Base-by-base conservation (phyloP, 2,888 invertebrate genomes). In the Erynnis tages region DNA sequence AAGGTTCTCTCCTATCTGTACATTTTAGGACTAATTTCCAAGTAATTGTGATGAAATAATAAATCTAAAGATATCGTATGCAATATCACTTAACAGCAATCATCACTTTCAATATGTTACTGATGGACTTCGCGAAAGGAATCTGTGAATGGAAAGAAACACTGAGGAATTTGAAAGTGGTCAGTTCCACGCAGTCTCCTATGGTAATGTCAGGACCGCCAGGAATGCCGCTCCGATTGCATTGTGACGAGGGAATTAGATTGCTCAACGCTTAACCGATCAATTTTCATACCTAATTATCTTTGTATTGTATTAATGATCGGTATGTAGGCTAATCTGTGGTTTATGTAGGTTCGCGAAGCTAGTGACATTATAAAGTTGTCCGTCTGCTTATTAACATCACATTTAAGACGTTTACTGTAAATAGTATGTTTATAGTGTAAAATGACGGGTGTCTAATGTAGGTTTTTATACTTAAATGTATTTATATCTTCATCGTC, bases 131-230 rank as follows among this genome's bases (percentile, higher is more conserved):
- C 41, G 16, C 29, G 1, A 43, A 30, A 44, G 19, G 10, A 19
- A 8, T 13, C 10, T 10, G 21, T 19, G 37, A 37, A 34, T 23
- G 21, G n/a, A 16, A 45, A 34, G 32, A 45, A 34, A 34, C 23
- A 10, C 8, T 11, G 5, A 43, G 44, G 44, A 45, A 45, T 45
- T 45, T 45, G 44, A 45, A 45, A 45, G 44, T 32, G n/a, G n/a
- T 21, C 14, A 8, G 11, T 19, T 17, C 14, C n/a, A 30, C 23
- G 38, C 23, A 4, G 32, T 21, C 44, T 45, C 44, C 32, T 45
- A 23, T 23, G 23, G 6, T 34, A 45, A 45, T 45, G 8, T 30
- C 21, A 34, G 23, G 44, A 45, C 32, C 34, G 44, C 32, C n/a
- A n/a, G n/a, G n/a, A n/a, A n/a, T 45, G 44, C 14, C 17, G 21